phyloP scores from a whole-genome alignment of 2,888 invertebrate species.

The Terebella lapidaria region DNA sequence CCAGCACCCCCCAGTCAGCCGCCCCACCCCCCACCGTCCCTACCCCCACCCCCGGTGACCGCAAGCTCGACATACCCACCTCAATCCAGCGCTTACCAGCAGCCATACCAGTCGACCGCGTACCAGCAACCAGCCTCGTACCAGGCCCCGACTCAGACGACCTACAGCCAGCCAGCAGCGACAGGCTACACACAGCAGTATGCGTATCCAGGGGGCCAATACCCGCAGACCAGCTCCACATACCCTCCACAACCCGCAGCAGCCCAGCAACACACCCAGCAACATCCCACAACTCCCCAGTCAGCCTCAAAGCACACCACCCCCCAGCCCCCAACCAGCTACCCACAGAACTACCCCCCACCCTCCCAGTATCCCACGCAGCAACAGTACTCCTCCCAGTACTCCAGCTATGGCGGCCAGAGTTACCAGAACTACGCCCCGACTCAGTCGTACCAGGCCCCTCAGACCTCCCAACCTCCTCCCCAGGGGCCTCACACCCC shows the following conservation, averaged over 20 bases:
- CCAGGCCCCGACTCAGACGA: background rate
- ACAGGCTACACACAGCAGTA: background rate
- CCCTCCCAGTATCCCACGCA: background rate
- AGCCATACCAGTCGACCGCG: background rate
- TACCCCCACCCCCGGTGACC: background rate
- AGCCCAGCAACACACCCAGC: background rate
- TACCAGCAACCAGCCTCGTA: background rate
- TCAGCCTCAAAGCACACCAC: background rate
- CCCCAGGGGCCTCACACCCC: background rate
- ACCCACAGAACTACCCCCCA: background rate
- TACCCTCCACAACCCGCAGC: background rate
- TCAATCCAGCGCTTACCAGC: background rate
- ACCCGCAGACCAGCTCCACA: background rate
- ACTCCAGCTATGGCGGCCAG: background rate
- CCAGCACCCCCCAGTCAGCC: background rate
- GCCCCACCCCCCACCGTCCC: background rate
- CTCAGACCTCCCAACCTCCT: background rate
- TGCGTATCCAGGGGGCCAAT: background rate
- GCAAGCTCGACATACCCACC: background rate
- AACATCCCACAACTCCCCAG: background rate
- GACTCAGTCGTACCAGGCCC: background rate
- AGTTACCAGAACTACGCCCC: background rate
- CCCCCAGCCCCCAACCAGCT: background rate
- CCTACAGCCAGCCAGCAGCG: background rate
- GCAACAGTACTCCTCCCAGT: background rate